phyloP scores from a whole-genome alignment of 1,140 invertebrate species.

The Lineus longissimus region DNA sequence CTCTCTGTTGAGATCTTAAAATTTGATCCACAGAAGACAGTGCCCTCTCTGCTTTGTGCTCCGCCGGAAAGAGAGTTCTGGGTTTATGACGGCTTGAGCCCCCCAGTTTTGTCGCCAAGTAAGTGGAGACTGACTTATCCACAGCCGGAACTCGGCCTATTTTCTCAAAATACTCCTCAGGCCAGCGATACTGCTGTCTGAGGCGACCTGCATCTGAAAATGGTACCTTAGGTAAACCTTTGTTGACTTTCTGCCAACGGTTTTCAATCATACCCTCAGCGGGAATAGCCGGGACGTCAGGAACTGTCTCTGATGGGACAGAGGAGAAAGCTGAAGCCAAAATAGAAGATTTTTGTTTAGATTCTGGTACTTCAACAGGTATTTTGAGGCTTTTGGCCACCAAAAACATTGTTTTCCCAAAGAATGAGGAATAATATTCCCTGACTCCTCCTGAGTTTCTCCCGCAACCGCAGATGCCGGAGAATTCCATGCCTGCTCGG shows the following conservation, averaged over 20 bases:
- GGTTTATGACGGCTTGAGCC: not conserved
- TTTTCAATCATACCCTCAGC: not conserved
- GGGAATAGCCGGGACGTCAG: not conserved
- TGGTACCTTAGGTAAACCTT: not conserved
- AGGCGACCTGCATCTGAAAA: not conserved
- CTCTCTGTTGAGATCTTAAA: not conserved
- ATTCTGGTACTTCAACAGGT: no score
- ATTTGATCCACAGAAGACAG: not conserved
- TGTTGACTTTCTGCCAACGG: not conserved
- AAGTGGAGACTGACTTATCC: slow-evolving; percentile 2
- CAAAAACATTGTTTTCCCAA: no score
- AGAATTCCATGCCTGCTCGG: no score
- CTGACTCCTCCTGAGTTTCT: no score
- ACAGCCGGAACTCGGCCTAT: not conserved
- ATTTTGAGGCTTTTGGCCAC: no score
- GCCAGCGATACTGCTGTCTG: not conserved
- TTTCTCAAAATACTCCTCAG: not conserved
- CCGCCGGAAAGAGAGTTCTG: not conserved
- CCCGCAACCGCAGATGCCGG: no score
- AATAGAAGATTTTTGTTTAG: not conserved
- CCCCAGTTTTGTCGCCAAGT: not conserved
- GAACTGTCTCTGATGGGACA: not conserved
- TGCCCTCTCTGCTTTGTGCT: not conserved
- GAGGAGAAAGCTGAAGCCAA: not conserved
- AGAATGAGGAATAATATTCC: no score